phyloP scores from a whole-genome alignment of 2,888 invertebrate species.

The Zygaena filipendulae region DNA sequence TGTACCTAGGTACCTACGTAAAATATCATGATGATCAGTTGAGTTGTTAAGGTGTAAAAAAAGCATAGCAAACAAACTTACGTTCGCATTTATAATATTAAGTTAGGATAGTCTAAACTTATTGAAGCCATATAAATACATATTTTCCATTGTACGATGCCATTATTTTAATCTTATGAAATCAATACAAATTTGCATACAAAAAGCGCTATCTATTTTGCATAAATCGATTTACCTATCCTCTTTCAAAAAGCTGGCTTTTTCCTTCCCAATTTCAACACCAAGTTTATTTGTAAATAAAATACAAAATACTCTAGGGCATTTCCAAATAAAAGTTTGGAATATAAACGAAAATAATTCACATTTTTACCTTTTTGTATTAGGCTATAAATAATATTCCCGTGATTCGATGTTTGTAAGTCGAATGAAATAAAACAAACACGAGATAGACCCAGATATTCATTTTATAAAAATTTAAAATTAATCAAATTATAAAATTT shows the following conservation, averaged over 20 bases:
- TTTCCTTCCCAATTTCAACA: constrained; percentile 60
- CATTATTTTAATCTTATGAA: constrained; percentile 62
- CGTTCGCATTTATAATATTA: too few relatives aligned
- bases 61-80: too few relatives aligned
- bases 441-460: too few relatives aligned
- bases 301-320: constrained; percentile 60
- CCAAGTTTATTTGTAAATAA: constrained; percentile 65
- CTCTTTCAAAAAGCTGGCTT: constrained; percentile 53
- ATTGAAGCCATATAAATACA: too few relatives aligned
- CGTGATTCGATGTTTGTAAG: background rate
- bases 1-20: too few relatives aligned
- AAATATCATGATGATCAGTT: too few relatives aligned
- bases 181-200: constrained; percentile 65
- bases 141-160: constrained; percentile 53
- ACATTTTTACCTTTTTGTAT: constrained; percentile 20
- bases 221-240: constrained; percentile 67
- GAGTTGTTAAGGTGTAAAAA: too few relatives aligned
- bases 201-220: constrained; percentile 65
- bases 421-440: too few relatives aligned
- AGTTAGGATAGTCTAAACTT: too few relatives aligned
- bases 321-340: constrained; percentile 60
- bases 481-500: too few relatives aligned
- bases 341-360: constrained; percentile 43
- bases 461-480: too few relatives aligned
- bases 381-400: background rate